Conservation (phyloP, 2,888 invertebrate species). For the Andrena dorsata region DNA sequence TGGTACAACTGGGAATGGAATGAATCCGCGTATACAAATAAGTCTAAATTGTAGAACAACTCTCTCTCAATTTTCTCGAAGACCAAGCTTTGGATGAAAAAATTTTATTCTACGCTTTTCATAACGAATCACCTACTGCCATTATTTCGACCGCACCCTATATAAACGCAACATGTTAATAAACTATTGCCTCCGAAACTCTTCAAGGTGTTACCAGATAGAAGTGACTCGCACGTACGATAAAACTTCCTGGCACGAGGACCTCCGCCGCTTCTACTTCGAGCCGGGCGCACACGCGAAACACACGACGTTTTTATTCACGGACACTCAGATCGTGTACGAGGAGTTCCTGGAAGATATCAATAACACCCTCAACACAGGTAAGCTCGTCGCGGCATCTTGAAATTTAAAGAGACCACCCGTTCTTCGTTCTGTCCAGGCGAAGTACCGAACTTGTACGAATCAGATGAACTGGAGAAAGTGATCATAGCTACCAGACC, state of each 20-base stretch:
- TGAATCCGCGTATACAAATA: too few species aligned
- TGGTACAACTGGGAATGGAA: too few species aligned
- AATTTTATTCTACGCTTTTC: too few species aligned
- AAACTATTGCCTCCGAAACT: background rate
- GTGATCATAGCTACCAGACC: constrained; percentile 91
- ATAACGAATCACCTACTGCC: too few species aligned
- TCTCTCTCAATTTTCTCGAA: too few species aligned
- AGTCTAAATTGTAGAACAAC: too few species aligned
- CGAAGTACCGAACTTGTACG: constrained; percentile 96
- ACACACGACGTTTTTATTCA: constrained; percentile 94
- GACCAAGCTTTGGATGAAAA: too few species aligned
- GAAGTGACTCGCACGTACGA: constrained; percentile 95
- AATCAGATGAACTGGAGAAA: constrained; percentile 94
- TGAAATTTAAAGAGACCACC: background rate
- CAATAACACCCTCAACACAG: constrained; percentile 96
- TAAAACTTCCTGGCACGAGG: constrained; percentile 93
- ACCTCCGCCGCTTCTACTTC: constrained; percentile 92
- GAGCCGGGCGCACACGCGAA: constrained; percentile 91
- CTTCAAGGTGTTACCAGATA: constrained; percentile 93
- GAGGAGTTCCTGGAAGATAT: constrained; percentile 97
- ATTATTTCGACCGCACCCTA: too few species aligned
- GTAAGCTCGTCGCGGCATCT: constrained; percentile 80
- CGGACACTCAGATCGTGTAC: constrained; percentile 95
- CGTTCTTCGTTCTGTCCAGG: constrained; percentile 84
- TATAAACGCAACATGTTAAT: background rate